Base-by-base conservation (phyloP, 2,888 invertebrate genomes). In the Patella pellucida region DNA sequence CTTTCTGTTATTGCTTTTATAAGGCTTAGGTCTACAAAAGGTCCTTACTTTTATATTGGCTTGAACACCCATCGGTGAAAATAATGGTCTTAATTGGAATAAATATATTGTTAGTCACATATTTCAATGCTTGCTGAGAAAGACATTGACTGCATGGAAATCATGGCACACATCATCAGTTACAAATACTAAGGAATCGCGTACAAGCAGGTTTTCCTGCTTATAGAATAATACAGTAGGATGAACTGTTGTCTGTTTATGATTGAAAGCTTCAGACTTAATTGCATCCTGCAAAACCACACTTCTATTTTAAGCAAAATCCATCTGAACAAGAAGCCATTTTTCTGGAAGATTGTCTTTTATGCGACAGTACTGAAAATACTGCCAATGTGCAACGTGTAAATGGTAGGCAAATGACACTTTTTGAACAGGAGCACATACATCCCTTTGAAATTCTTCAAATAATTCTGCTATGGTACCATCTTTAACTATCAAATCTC, bases 121-220 rank as follows among this genome's bases (percentile, higher is more conserved):
- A n/a, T n/a, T n/a, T n/a, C n/a, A n/a, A n/a, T n/a, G n/a, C n/a
- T n/a, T n/a, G n/a, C n/a, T n/a, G n/a, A n/a, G 16, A 56, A 56
- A 56, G 56, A n/a, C n/a, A 56, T 56, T 56, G n/a, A 16, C 56
- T n/a, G 56, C 56, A 56, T 56, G 56, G 19, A 54, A 54, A n/a
- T 54, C 54, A 54, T 54, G 54, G 16, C n/a, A 16, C n/a, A 16
- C n/a, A n/a, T 54, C 54, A 54, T 54, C 54, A 16, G 54, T 54
- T 14, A 54, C n/a, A 54, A 54, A 54, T 54, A 54, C n/a, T 16
- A 54, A n/a, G 16, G 54, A 54, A 54, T 54, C 54, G 14, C 54
- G 14, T 54, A 54, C 54, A 54, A 54, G 54, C 54, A 54, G 54
- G n/a, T 54, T n/a, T 54, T 54, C n/a, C 14, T 54, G 14, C n/a